phyloP scores from a whole-genome alignment of 1,140 invertebrate species.

The Catajapyx aquilonaris region DNA sequence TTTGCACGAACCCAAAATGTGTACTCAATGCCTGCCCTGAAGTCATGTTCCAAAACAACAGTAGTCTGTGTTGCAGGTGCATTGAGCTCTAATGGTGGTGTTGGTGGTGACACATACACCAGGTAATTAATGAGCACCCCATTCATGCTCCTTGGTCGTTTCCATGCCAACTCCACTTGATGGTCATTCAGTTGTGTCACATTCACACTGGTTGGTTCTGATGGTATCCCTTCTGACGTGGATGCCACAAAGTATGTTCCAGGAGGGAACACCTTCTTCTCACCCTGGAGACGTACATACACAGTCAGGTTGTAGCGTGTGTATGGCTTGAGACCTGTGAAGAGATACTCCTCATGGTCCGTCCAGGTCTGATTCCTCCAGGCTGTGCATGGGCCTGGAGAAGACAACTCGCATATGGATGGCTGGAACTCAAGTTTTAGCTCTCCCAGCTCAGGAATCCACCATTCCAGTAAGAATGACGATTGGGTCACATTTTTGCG shows the following conservation, averaged over 20 bases:
- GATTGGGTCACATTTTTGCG: constrained; percentile 24
- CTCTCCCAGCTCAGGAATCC: constrained; percentile 19
- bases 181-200: constrained; percentile 37
- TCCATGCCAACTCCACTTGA: constrained; percentile 41
- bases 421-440: constrained; percentile 35
- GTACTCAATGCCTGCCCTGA: constrained; percentile 37
- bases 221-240: constrained; percentile 43
- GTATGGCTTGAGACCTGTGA: constrained; percentile 39
- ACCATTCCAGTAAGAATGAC: constrained; percentile 32
- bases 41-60: constrained; percentile 29
- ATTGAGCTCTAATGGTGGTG: constrained; percentile 21
- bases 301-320: constrained; percentile 58
- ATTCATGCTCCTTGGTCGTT: constrained; percentile 33
- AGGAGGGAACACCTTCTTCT: constrained; percentile 27
- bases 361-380: constrained; percentile 24
- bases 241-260: constrained; percentile 31
- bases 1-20: constrained; percentile 42
- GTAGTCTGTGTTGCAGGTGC: constrained; percentile 19
- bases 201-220: constrained; percentile 36
- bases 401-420: constrained; percentile 24
- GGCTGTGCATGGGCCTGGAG: constrained; percentile 15
- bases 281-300: constrained; percentile 34
- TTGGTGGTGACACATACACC: constrained; percentile 34
- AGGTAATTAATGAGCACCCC: constrained; percentile 40
- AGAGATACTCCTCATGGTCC: constrained; percentile 27